Percentiles rank a stretch among this genome's conserved stretches.
Conservation (phyloP, 1,140 invertebrate species). For the Drosophila eugracilis region DNA sequence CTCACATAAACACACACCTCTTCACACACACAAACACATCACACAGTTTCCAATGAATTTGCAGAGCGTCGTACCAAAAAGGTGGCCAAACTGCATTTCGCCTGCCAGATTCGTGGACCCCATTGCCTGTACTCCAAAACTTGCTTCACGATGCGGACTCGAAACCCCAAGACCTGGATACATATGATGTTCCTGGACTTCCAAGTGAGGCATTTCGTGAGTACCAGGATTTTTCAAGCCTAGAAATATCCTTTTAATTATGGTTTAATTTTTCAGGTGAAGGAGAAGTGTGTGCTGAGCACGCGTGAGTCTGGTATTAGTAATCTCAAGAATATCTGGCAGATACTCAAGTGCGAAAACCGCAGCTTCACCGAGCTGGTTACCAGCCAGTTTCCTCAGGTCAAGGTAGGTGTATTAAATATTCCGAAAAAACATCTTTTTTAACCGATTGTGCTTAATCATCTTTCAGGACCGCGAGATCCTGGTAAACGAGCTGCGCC, state of each 20-base stretch:
- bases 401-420: slow-evolving; percentile 89
- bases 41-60: slow-evolving; percentile 84
- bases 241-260: not conserved
- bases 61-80: slow-evolving; percentile 93
- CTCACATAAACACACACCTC: slow-evolving; percentile 34
- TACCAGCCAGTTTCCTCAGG: slow-evolving; percentile 95
- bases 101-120: slow-evolving; percentile 93
- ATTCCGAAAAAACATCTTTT: no score
- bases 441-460: not conserved
- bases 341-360: slow-evolving; percentile 95
- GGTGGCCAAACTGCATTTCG: slow-evolving; percentile 94
- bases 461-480: slow-evolving; percentile 91
- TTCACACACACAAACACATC: slow-evolving; percentile 45
- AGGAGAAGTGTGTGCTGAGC: slow-evolving; percentile 92
- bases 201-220: slow-evolving; percentile 87
- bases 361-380: slow-evolving; percentile 95
- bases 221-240: slow-evolving; percentile 6
- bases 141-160: slow-evolving; percentile 94
- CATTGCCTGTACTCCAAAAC: slow-evolving; percentile 95
- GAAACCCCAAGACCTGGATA: slow-evolving; percentile 95
- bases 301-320: slow-evolving; percentile 93
- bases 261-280: slow-evolving; percentile 86
- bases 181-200: slow-evolving; percentile 97
- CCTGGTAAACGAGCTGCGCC: slow-evolving; percentile 93
- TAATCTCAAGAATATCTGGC: slow-evolving; percentile 95